A percentile compares a stretch with the other conserved stretches of the same genome.
Evolutionary conservation across 1,140 invertebrate genomes (phyloP).

Genomic region (Penaeus indicus): DNA sequence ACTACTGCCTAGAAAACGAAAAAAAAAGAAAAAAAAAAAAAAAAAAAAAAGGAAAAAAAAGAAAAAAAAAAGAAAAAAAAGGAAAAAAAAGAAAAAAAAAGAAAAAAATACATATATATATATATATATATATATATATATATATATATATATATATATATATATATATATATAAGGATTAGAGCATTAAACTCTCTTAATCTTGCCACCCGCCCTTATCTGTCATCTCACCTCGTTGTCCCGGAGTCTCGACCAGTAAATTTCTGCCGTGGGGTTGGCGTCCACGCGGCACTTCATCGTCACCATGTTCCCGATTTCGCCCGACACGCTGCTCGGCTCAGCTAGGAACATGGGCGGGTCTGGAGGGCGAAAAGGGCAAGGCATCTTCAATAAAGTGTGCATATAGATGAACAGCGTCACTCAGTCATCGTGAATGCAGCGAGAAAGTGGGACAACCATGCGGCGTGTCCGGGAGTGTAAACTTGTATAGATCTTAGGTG

Average conservation of each 20-base stretch:
- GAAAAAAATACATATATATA: background rate
- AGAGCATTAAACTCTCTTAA: background rate
- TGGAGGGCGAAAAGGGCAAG: background rate
- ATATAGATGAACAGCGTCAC: too few relatives aligned
- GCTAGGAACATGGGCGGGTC: conserved; percentile 62
- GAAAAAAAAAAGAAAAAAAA: background rate
- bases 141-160: background rate
- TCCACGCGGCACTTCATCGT: conserved; percentile 71
- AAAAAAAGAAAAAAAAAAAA: background rate
- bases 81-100: background rate
- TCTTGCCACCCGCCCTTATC: background rate
- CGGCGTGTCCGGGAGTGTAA: too few relatives aligned
- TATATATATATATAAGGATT: background rate
- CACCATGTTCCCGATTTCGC: conserved; percentile 68
- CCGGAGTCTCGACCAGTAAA: conserved; percentile 79
- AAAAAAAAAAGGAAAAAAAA: background rate
- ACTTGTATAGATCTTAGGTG: too few relatives aligned
- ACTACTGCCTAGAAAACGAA: background rate
- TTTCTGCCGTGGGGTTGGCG: conserved; percentile 71
- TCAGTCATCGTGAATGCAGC: too few relatives aligned
- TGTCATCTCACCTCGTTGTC: conserved; percentile 72
- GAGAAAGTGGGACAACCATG: too few relatives aligned
- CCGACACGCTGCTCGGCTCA: conserved; percentile 68
- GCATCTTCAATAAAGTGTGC: too few relatives aligned
- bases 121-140: background rate